Conservation (phyloP, 1,140 invertebrate species). For the Cotesia typhae region DNA sequence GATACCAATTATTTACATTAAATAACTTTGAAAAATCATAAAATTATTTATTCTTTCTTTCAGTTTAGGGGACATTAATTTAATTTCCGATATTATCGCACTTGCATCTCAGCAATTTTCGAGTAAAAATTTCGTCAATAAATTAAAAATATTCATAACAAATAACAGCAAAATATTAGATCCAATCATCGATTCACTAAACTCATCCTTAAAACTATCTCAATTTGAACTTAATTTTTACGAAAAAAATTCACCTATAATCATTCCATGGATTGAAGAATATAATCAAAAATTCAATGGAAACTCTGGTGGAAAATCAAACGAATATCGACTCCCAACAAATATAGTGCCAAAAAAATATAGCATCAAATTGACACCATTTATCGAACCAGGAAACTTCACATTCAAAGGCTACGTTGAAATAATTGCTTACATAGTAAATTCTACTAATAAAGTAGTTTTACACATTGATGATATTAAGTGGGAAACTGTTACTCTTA, state of each 20-base stretch:
- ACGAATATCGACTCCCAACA: conserved; percentile 44
- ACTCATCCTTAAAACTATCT: conserved; percentile 36
- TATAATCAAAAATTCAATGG: neutral
- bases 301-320: neutral
- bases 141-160: conserved; percentile 42
- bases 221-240: conserved; percentile 47
- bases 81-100: too few species aligned
- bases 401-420: conserved; percentile 63
- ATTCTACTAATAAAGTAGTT: conserved; percentile 64
- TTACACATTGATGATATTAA: conserved; percentile 65
- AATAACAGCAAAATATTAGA: conserved; percentile 14
- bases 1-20: too few species aligned
- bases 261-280: conserved; percentile 39
- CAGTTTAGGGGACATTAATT: too few species aligned
- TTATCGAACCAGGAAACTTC: conserved; percentile 54
- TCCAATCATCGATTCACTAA: conserved; percentile 30
- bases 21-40: too few species aligned
- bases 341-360: conserved; percentile 46
- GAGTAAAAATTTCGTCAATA: conserved; percentile 37
- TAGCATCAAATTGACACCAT: conserved; percentile 23
- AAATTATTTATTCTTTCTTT: too few species aligned
- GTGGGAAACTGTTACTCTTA: conserved; percentile 39
- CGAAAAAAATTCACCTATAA: neutral
- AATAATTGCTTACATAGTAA: conserved; percentile 58
- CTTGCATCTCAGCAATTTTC: conserved; percentile 37